Conservation (phyloP, 2,888 invertebrate species). For the Ectemnius continuus region DNA sequence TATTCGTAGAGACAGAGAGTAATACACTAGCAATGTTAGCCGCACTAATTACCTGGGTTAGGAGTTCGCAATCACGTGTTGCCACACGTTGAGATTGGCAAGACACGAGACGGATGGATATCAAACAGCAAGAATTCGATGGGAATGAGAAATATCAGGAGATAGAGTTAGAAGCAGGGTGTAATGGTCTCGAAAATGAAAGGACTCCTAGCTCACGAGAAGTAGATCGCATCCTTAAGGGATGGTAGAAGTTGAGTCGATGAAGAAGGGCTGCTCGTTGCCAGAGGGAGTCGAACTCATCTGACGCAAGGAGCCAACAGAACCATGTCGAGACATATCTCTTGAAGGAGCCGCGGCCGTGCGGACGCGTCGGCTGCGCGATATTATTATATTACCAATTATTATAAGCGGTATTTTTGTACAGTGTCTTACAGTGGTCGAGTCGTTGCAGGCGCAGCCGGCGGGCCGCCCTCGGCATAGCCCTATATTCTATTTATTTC, state of each 20-base stretch:
- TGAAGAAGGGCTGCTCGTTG: conserved; percentile 42
- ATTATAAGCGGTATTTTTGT: conserved; percentile 76
- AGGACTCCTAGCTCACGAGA: conserved; percentile 17
- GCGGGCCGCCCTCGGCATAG: conserved; percentile 62
- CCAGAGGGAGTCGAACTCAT: not conserved
- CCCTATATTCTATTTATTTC: conserved; percentile 54
- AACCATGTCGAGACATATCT: conserved; percentile 74
- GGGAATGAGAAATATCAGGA: too few relatives aligned
- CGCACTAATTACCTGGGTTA: conserved; percentile 44
- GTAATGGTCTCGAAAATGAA: not conserved
- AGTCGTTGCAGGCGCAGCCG: conserved; percentile 70
- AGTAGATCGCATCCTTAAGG: conserved; percentile 13
- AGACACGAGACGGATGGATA: conserved; percentile 7
- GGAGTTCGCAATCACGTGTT: conserved; percentile 40
- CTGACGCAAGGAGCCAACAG: conserved; percentile 49
- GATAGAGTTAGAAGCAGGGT: too few relatives aligned
- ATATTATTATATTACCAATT: conserved; percentile 61
- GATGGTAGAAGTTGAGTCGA: conserved; percentile 21
- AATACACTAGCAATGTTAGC: conserved; percentile 48
- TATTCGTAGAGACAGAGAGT: conserved; percentile 41
- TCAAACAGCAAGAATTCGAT: not conserved
- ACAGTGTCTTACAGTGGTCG: conserved; percentile 74
- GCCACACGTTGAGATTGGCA: conserved; percentile 27
- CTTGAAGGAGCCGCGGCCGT: conserved; percentile 54
- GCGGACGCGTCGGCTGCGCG: conserved; percentile 68